Conservation (phyloP, 2,888 invertebrate species). For the Pyrrhia umbra region DNA sequence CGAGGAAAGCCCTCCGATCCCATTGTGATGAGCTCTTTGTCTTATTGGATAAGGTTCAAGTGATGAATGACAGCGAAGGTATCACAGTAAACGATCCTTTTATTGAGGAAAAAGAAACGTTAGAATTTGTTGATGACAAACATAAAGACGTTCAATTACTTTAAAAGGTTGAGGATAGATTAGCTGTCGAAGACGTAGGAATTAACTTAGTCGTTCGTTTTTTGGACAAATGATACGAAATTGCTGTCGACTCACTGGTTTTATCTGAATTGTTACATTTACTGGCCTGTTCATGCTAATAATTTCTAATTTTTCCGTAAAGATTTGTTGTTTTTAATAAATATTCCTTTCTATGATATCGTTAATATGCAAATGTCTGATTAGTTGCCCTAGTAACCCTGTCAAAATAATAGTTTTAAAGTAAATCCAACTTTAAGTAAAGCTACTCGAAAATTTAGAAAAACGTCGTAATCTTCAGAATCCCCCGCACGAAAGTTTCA, state of each 20-base stretch:
- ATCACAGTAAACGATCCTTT: slow-evolving; percentile 62
- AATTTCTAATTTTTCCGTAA: not conserved
- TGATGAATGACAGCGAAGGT: slow-evolving; percentile 63
- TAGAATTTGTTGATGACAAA: slow-evolving; percentile 63
- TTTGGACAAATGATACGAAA: slow-evolving; percentile 55
- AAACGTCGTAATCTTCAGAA: slow-evolving; percentile 50
- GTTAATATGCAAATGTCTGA: not conserved
- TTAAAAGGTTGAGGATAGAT: slow-evolving; percentile 63
- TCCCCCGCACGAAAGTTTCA: slow-evolving; percentile 38
- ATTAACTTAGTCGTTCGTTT: slow-evolving; percentile 55
- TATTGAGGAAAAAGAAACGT: slow-evolving; percentile 65
- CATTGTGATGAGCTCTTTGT: slow-evolving; percentile 69
- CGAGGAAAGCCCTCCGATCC: slow-evolving; percentile 59
- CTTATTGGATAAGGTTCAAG: slow-evolving; percentile 67
- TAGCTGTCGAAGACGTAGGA: slow-evolving; percentile 56
- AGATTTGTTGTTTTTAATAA: not conserved
- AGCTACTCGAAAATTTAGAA: slow-evolving; percentile 32
- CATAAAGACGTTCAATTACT: slow-evolving; percentile 66
- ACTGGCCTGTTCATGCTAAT: not conserved
- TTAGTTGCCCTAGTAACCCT: slow-evolving; percentile 19
- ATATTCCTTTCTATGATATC: not conserved
- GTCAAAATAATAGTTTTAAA: slow-evolving; percentile 17
- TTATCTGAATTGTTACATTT: slow-evolving; percentile 36
- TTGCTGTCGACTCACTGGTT: slow-evolving; percentile 36
- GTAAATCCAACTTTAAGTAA: slow-evolving; percentile 5